A percentile compares a stretch with the other conserved stretches of the same genome.
phyloP scores from a whole-genome alignment of 2,797 vertebrate species.

The Peromyscus attwateri region DNA sequence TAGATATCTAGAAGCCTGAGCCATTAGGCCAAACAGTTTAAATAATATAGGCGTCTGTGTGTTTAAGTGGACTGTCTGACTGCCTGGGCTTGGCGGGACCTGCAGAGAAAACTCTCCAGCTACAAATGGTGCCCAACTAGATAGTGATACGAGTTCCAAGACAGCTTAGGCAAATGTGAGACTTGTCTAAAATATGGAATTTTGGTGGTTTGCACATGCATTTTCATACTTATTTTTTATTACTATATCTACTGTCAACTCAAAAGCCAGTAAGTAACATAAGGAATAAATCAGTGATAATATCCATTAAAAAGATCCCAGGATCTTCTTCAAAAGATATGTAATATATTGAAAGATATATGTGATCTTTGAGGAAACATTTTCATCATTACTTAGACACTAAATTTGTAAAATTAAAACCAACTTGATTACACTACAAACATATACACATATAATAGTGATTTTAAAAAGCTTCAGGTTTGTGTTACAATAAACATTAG shows the following conservation, averaged over 20 bases:
- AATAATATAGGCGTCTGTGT: too few relatives aligned
- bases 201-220: neutral
- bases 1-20: too few relatives aligned
- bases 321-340: neutral
- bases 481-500: neutral
- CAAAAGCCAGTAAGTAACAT: neutral
- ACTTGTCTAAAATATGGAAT: neutral
- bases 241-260: neutral
- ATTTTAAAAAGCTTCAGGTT: slow-evolving; percentile 39
- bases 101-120: too few relatives aligned
- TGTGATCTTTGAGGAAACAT: neutral
- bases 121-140: too few relatives aligned
- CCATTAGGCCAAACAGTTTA: too few relatives aligned
- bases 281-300: slow-evolving; percentile 39
- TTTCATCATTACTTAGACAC: neutral
- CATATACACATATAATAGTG: neutral
- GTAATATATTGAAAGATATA: neutral
- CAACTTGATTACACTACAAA: neutral
- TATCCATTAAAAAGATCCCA: neutral
- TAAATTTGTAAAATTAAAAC: slow-evolving; percentile 21
- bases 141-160: too few relatives aligned
- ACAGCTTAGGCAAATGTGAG: neutral
- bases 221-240: neutral
- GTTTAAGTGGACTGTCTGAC: too few relatives aligned
- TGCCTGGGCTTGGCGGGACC: too few relatives aligned